Evolutionary conservation across 2,888 invertebrate genomes (phyloP), one percentile per base, ranked within the genome.

Genomic region (Gryllus longicercus): DNA sequence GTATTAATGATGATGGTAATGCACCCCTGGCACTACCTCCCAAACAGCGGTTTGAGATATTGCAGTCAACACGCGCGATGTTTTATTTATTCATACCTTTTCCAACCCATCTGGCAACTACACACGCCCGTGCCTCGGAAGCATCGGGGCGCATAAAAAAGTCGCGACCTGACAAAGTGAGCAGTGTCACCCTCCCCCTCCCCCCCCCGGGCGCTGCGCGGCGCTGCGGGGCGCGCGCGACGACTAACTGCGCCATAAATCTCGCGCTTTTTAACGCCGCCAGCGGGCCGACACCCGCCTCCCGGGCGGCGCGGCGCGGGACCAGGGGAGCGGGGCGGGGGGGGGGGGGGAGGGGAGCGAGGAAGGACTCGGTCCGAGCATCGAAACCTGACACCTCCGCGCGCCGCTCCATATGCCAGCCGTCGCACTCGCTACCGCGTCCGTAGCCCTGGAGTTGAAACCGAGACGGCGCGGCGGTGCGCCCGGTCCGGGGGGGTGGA

Each of bases 341-440:
- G 38, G 38, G 38, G 16, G 16, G 76, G 18, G 2, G 25, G 25
- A 8, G 38, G 8, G 38, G 8, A 16, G 74, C 49, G 21, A 51
- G 25, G 12, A 85, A 80, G 84, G 82, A 63, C n/a, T 2, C n/a
- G 14, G 11, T 4, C 16, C 8, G 8, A 0, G 85, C 79, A 80
- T 85, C 80, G 84, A 85, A 83, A 83, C 85, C 79, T 83, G 84
- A 80, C 76, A 81, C 87, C 38, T 87, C 87, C 77, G 86, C 87
- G 51, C 87, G 87, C 1, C 86, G 87, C 79, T 87, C 87, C 81
- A 87, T 87, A 81, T 87, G 87, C 4, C 87, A 87, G 82, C 38
- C 16, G n/a, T 14, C 63, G 63, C 85, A 86, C 38, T 0, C 38
- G 38, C 38, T 38, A 0, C 4, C 4, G 38, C 38, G 38, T 38